phyloP scores from a whole-genome alignment of 1,140 invertebrate genomes.

The Rhyacophila brunnea region DNA sequence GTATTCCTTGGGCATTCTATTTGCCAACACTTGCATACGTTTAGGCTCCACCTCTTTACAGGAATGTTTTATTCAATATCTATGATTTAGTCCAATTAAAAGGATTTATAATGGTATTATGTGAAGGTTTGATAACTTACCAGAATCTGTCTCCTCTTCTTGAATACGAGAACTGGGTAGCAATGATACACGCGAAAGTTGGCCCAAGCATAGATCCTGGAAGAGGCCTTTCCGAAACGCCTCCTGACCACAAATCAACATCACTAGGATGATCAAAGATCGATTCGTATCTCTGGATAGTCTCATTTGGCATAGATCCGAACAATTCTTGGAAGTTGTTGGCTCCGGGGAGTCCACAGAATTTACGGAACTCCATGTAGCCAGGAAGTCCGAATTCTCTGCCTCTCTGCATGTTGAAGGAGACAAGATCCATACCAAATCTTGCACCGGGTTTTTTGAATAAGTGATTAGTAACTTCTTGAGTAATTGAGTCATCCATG shows the following conservation, averaged over 20 bases:
- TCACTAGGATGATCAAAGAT: constrained; percentile 72
- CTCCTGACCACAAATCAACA: constrained; percentile 90
- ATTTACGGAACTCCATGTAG: constrained; percentile 90
- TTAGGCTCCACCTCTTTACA: too few species aligned
- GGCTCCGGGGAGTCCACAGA: constrained; percentile 81
- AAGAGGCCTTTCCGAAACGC: constrained; percentile 84
- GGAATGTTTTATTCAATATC: too few species aligned
- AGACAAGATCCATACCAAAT: constrained; percentile 89
- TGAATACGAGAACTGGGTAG: constrained; percentile 91
- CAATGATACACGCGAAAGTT: constrained; percentile 94
- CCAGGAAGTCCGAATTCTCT: constrained; percentile 89
- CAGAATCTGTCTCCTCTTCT: constrained; percentile 86
- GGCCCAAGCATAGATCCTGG: constrained; percentile 89
- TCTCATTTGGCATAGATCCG: constrained; percentile 87
- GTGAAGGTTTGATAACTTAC: too few species aligned
- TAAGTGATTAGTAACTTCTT: constrained; percentile 89
- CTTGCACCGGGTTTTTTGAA: constrained; percentile 84
- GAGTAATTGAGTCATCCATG: constrained; percentile 92
- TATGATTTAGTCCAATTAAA: too few species aligned
- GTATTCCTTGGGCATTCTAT: too few species aligned
- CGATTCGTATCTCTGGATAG: constrained; percentile 65
- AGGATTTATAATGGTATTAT: too few species aligned
- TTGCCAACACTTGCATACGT: too few species aligned
- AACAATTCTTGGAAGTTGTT: constrained; percentile 82
- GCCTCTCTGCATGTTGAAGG: constrained; percentile 92